A percentile compares a stretch with the other conserved stretches of the same genome.
These are phyloP conservation scores for Diarsia brunnea DNA, from an alignment of 2,888 invertebrate species.

Conservation along the genomic window DNA sequence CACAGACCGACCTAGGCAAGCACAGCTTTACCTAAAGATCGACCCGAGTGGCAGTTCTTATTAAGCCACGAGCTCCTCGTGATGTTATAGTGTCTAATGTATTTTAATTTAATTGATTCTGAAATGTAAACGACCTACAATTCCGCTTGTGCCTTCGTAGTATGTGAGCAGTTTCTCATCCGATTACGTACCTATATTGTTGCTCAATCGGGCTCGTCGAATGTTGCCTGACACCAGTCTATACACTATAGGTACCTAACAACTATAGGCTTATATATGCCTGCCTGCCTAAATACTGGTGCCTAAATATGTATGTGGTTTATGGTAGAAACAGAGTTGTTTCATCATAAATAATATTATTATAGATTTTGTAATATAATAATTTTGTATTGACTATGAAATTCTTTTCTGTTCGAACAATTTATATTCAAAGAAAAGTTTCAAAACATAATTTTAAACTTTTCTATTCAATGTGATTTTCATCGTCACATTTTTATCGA, in stretches of 20 bases:
- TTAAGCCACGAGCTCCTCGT: too few relatives aligned
- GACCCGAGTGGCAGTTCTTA: too few relatives aligned
- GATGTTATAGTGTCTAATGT: not conserved
- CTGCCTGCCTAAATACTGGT: not conserved
- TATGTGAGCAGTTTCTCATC: conserved; percentile 34
- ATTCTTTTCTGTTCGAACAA: not conserved
- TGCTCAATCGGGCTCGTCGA: conserved; percentile 50
- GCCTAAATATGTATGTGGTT: not conserved
- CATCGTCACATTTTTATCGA: not conserved
- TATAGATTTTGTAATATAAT: not conserved
- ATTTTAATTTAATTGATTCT: not conserved
- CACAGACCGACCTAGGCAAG: too few relatives aligned
- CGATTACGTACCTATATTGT: conserved; percentile 43
- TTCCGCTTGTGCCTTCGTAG: not conserved
- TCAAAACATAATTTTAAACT: not conserved
- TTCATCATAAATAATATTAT: not conserved
- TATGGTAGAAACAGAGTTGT: not conserved
- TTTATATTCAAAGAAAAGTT: not conserved
- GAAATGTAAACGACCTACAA: conserved; percentile 1
- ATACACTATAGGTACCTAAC: too few relatives aligned
- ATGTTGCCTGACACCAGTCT: conserved; percentile 48
- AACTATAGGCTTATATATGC: not conserved
- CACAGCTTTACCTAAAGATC: too few relatives aligned
- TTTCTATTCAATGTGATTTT: not conserved
- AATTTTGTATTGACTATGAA: not conserved